Evolutionary conservation across 1,140 invertebrate genomes (phyloP).

Genomic region (Ceratitis capitata): DNA sequence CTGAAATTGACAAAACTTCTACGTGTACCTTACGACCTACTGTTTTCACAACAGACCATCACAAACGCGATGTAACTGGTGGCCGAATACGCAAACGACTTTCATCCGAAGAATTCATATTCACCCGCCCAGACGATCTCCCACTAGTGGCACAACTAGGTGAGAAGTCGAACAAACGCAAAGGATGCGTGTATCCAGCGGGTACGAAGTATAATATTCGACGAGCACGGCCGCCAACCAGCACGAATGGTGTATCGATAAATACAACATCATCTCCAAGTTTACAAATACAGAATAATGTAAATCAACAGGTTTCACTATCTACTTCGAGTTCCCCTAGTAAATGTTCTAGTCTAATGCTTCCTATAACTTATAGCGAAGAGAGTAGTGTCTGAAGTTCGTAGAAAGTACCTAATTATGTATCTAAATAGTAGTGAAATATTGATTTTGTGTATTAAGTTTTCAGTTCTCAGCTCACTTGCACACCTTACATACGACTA

Average conservation of each 20-base stretch:
- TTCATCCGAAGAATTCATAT: constrained; percentile 61
- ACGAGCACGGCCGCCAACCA: not conserved
- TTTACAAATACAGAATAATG: not conserved
- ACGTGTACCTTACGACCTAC: constrained; percentile 47
- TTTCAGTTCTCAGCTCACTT: not conserved
- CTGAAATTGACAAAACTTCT: not conserved
- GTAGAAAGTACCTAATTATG: not conserved
- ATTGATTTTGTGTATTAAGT: too few species aligned
- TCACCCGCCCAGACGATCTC: constrained; percentile 56
- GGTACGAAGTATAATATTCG: constrained; percentile 44
- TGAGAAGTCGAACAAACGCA: constrained; percentile 47
- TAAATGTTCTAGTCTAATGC: not conserved
- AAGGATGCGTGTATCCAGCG: constrained; percentile 56
- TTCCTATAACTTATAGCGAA: not conserved
- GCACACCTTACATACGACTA: not conserved
- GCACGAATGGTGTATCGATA: not conserved
- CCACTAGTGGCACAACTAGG: constrained; percentile 58
- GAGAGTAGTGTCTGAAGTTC: constrained; percentile 31
- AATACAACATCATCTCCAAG: not conserved
- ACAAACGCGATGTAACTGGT: constrained; percentile 49
- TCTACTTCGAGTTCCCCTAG: not conserved
- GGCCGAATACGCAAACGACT: constrained; percentile 57
- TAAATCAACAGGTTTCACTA: not conserved
- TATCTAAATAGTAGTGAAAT: not conserved
- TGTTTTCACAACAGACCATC: constrained; percentile 39